phyloP scores from a whole-genome alignment of 2,888 invertebrate species.

The Hirtodrosophila alboralis region DNA sequence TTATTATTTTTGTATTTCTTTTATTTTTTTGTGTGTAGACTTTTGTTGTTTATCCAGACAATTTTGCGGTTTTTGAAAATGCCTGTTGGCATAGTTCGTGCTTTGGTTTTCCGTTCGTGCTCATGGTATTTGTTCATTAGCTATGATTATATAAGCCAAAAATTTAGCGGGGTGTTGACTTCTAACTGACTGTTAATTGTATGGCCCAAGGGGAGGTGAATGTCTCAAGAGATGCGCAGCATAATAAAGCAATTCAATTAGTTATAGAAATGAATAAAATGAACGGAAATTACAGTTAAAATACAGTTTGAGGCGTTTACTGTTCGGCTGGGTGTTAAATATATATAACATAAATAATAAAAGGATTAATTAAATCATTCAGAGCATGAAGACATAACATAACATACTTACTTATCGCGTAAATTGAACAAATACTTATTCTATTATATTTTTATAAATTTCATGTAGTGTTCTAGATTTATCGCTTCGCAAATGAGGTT shows the following conservation, averaged over 20 bases:
- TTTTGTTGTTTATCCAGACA: conserved; percentile 26
- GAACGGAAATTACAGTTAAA: conserved; percentile 36
- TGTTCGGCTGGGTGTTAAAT: conserved; percentile 9
- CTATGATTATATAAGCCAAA: conserved; percentile 69
- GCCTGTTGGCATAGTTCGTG: conserved; percentile 59
- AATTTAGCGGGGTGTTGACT: conserved; percentile 64
- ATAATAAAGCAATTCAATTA: conserved; percentile 47
- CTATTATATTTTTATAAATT: neutral
- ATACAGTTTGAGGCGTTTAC: conserved; percentile 21
- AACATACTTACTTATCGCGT: neutral
- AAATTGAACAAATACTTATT: too few relatives aligned
- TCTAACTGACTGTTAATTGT: conserved; percentile 50
- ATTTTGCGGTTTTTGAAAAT: conserved; percentile 16
- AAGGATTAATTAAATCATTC: conserved; percentile 4
- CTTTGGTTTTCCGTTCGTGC: conserved; percentile 44
- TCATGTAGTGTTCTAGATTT: neutral
- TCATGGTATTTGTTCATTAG: conserved; percentile 53
- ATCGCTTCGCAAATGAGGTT: too few relatives aligned
- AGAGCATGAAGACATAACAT: conserved; percentile 1
- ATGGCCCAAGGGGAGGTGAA: conserved; percentile 32
- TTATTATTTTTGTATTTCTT: neutral
- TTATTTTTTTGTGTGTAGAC: neutral
- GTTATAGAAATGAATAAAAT: conserved; percentile 30
- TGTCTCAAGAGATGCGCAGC: conserved; percentile 19
- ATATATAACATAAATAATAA: conserved; percentile 2